phyloP scores from a whole-genome alignment of 2,113 vertebrate genomes.

The Melanerpes formicivorus region DNA sequence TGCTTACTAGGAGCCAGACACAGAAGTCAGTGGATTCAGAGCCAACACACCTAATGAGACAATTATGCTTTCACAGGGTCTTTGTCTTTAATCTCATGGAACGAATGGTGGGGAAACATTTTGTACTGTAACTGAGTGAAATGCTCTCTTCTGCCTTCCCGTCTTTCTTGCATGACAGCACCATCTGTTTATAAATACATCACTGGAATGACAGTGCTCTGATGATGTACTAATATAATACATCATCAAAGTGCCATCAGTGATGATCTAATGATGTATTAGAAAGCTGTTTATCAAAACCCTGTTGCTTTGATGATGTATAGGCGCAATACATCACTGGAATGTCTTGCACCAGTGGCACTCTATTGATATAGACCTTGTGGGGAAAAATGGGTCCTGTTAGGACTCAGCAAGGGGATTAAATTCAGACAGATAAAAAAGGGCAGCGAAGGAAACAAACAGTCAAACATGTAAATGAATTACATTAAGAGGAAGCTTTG shows the following conservation, averaged over 20 bases:
- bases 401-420: neutral
- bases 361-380: slow-evolving; percentile 23
- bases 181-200: slow-evolving; percentile 74
- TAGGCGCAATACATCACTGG: slow-evolving; percentile 67
- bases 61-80: neutral
- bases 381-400: slow-evolving; percentile 32
- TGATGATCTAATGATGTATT: slow-evolving; percentile 76
- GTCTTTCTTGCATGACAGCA: slow-evolving; percentile 57
- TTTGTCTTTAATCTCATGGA: neutral
- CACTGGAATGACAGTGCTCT: slow-evolving; percentile 67
- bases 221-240: slow-evolving; percentile 75
- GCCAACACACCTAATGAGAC: neutral
- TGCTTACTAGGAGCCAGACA: neutral
- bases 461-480: neutral
- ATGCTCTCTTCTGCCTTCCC: slow-evolving; percentile 36
- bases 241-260: slow-evolving; percentile 74
- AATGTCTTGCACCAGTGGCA: slow-evolving; percentile 33
- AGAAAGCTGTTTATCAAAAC: slow-evolving; percentile 70
- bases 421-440: neutral
- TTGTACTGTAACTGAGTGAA: neutral
- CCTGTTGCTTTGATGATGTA: slow-evolving; percentile 59
- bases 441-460: neutral
- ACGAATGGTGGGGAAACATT: neutral
- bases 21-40: neutral
- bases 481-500: neutral